These are phyloP conservation scores for Trididemnum nubilum DNA, from an alignment of 23 tunicate genomes.

Conservation along the genomic window DNA sequence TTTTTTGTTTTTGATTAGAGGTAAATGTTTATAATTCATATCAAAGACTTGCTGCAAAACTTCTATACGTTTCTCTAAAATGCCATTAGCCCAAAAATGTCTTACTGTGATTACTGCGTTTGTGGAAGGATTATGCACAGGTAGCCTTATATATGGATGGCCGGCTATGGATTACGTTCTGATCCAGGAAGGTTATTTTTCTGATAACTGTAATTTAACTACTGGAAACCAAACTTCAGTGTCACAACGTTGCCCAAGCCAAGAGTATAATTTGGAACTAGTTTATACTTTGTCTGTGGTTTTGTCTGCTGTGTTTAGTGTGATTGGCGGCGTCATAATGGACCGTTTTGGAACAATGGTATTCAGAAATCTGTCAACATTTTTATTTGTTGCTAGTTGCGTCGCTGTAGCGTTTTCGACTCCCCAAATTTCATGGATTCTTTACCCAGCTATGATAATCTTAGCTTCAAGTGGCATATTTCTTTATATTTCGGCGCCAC, in stretches of 20 bases:
- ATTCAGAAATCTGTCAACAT: not conserved
- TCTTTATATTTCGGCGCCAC: not conserved
- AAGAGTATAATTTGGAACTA: slow-evolving; percentile 6
- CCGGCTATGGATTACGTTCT: slow-evolving; percentile 4
- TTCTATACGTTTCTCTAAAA: too few relatives aligned
- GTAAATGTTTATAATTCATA: too few relatives aligned
- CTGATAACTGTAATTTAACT: not conserved
- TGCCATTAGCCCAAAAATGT: too few relatives aligned
- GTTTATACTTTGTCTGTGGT: not conserved
- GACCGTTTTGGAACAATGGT: slow-evolving; percentile 16
- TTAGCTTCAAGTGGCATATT: not conserved
- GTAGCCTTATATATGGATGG: slow-evolving; percentile 5
- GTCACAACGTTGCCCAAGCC: not conserved
- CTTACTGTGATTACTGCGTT: not conserved
- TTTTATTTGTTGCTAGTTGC: not conserved
- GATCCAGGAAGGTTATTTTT: slow-evolving; percentile 20
- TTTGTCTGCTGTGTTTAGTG: not conserved
- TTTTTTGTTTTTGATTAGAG: too few relatives aligned
- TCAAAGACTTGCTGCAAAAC: too few relatives aligned
- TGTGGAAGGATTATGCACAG: not conserved
- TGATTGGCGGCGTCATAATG: not conserved
- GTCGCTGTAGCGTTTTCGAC: not conserved
- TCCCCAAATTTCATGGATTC: not conserved
- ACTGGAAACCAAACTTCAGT: too few relatives aligned
- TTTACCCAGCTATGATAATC: not conserved